Evolutionary conservation across 2,888 invertebrate genomes (phyloP).

Genomic region (Beris chalybata): DNA sequence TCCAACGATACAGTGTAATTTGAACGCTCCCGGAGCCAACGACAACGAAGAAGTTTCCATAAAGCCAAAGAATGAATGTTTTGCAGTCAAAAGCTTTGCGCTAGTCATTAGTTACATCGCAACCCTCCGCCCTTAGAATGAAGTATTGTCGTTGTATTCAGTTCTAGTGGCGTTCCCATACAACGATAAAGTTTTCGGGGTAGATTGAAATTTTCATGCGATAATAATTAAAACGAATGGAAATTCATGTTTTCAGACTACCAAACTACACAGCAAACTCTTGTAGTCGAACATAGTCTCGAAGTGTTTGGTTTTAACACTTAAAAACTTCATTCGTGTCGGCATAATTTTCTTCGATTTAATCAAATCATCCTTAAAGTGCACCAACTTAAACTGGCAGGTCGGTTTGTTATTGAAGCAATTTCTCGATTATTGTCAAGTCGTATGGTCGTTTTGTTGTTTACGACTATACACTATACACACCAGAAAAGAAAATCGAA

Average conservation of each 20-base stretch:
- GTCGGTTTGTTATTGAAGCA: too few species aligned
- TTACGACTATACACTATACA: too few species aligned
- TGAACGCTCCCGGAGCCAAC: background rate
- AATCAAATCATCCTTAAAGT: too few species aligned
- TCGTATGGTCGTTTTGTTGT: too few species aligned
- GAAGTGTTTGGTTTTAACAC: too few species aligned
- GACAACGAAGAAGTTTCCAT: constrained; percentile 19
- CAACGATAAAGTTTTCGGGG: constrained; percentile 21
- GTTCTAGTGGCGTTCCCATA: background rate
- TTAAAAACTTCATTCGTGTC: too few species aligned
- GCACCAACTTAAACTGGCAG: too few species aligned
- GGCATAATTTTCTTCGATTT: too few species aligned
- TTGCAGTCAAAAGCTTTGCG: constrained; percentile 34
- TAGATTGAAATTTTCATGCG: constrained; percentile 23
- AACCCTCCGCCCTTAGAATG: constrained; percentile 6
- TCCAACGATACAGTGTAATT: too few species aligned
- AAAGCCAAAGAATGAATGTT: constrained; percentile 31
- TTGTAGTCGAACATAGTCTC: background rate
- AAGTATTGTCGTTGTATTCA: constrained; percentile 11
- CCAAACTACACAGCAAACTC: background rate
- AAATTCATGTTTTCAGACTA: constrained; percentile 4
- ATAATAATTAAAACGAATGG: constrained; percentile 17
- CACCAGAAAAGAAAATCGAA: too few species aligned
- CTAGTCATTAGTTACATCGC: constrained; percentile 28
- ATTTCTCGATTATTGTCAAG: too few species aligned